Conservation (phyloP, 2,113 vertebrate genomes). For the Tychaedon coryphoeus region DNA sequence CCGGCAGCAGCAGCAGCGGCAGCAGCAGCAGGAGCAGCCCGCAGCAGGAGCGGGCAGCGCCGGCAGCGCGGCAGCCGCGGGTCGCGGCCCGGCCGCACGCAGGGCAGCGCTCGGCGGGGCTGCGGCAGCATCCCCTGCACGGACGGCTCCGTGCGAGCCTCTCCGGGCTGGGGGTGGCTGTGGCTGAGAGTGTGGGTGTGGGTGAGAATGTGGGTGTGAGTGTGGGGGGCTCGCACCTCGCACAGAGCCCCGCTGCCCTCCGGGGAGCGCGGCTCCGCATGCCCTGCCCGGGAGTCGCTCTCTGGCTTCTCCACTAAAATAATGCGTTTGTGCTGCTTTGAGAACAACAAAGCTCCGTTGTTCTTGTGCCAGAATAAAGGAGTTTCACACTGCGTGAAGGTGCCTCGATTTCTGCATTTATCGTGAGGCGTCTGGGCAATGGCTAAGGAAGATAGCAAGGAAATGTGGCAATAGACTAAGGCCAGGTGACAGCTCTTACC, state of each 20-base stretch:
- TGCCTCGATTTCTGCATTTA: background rate
- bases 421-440: background rate
- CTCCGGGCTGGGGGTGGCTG: background rate
- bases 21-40: background rate
- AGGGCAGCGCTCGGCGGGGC: background rate
- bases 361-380: background rate
- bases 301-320: rapidly evolving
- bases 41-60: background rate
- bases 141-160: rapidly evolving
- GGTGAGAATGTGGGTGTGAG: rapidly evolving
- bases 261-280: background rate
- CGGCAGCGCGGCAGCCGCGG: too few species aligned
- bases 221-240: rapidly evolving
- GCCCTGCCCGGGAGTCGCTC: background rate
- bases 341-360: background rate
- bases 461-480: background rate
- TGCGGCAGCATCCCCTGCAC: background rate
- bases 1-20: background rate
- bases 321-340: background rate
- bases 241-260: rapidly evolving
- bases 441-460: background rate
- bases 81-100: background rate
- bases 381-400: background rate
- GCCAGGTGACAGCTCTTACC: background rate
- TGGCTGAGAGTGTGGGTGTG: too few species aligned